Evolutionary conservation across 2,888 invertebrate species (phyloP).

Genomic region (Julus scandinavius): DNA sequence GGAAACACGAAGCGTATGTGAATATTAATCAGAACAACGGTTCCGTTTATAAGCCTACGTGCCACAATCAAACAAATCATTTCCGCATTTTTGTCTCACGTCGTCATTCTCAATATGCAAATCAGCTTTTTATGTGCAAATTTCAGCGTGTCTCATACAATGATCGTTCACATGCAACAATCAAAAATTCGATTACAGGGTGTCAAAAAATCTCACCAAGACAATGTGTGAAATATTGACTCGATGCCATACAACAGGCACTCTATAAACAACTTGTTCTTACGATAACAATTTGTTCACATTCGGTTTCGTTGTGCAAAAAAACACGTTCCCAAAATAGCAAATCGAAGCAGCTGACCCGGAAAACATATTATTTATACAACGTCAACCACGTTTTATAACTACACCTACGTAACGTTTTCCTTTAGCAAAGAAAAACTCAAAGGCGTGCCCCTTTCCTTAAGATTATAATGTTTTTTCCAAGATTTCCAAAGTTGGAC

Average conservation of each 20-base stretch:
- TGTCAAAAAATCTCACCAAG: neutral
- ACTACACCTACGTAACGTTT: constrained; percentile 27
- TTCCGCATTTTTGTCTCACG: constrained; percentile 30
- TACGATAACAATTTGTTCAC: neutral
- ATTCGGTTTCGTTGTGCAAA: neutral
- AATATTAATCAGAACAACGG: neutral
- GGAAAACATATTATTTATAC: neutral
- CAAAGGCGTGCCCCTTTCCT: neutral
- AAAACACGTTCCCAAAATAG: neutral
- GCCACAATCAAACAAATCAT: neutral
- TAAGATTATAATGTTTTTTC: constrained; percentile 24
- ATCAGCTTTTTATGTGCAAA: neutral
- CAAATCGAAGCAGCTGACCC: neutral
- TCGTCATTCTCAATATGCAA: neutral
- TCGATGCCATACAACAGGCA: no score
- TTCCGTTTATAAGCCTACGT: neutral
- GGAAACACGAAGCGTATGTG: neutral
- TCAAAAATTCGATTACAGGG: neutral
- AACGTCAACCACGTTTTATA: constrained; percentile 1
- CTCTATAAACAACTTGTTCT: neutral
- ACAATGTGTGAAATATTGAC: neutral
- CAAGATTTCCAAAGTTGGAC: neutral
- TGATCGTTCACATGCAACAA: neutral
- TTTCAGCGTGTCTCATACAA: neutral
- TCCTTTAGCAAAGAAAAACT: neutral